Base-by-base conservation (phyloP, 1,140 invertebrate genomes). In the Orchesella cincta region DNA sequence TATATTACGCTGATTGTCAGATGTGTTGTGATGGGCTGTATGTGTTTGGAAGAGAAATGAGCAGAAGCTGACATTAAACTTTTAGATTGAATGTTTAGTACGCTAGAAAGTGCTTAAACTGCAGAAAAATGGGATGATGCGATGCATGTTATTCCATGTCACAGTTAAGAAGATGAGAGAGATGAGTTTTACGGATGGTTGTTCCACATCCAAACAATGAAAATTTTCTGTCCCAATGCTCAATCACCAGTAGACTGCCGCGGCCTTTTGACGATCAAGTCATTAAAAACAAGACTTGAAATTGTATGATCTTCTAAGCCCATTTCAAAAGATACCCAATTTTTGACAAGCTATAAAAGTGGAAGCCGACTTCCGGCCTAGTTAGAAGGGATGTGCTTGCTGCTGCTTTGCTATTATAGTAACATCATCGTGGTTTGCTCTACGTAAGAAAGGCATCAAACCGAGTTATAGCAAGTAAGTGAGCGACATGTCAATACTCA, bases 221-320 rank as follows among this genome's bases (percentile, higher is more conserved):
- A 57, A n/a, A 18, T 12, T 57, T 8, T 26, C 52, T n/a, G n/a
- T n/a, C 14, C 52, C 23, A 57, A 18, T 3, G 23, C 52, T 23
- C 8, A 57, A 57, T n/a, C 52, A 12, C 23, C 14, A 57, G 23
- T 57, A 57, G 23, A 57, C 52, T 57, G 23, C 8, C 52, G 23
- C 8, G 23, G 52, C 52, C 23, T 57, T 57, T 57, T 57, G 52
- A 57, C 14, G 52, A 57, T 57, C 52, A 57, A 57, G 52, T 57
- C 52, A 57, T 57, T 26, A 57, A 57, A 57, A 57, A 14, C 52
- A 14, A 8, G 8, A n/a, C 52, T 57, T 57, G 8, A 46, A 46
- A 46, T 57, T 57, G 14, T 3, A 57, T 57, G 23, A 57, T n/a
- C 5, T 57, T 57, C 52, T 23, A 57, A 57, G 23, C 52, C 23